These are phyloP conservation scores for Bruchidius siliquastri DNA, from an alignment of 2,888 invertebrate species.

Conservation along the genomic window DNA sequence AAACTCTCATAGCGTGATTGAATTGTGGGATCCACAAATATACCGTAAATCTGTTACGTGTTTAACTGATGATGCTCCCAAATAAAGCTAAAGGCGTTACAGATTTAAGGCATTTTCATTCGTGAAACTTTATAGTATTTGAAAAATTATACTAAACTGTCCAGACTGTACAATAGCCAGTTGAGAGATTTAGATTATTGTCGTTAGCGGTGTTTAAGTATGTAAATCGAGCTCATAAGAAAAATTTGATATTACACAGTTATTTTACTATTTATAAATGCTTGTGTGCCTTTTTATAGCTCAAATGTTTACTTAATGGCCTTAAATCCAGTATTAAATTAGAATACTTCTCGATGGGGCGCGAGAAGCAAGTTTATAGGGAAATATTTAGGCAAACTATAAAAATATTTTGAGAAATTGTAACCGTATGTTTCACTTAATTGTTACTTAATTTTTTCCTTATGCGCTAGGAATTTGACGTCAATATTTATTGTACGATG, in stretches of 20 bases:
- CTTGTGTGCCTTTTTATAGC: neutral
- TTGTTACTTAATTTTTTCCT: neutral
- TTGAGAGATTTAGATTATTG: too few relatives aligned
- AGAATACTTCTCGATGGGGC: neutral
- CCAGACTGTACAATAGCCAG: too few relatives aligned
- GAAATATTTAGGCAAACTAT: neutral
- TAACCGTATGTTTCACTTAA: neutral
- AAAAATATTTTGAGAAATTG: neutral
- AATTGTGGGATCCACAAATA: too few relatives aligned
- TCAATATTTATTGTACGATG: neutral
- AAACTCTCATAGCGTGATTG: too few relatives aligned
- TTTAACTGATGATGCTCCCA: too few relatives aligned
- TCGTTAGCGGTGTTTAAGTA: neutral
- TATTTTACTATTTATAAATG: neutral
- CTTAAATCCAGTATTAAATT: neutral
- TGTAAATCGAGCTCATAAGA: neutral
- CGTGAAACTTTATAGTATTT: too few relatives aligned
- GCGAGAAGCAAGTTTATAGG: neutral
- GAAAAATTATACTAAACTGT: too few relatives aligned
- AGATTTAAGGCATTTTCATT: too few relatives aligned
- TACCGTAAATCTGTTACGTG: too few relatives aligned
- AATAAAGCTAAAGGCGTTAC: too few relatives aligned
- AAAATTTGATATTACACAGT: neutral
- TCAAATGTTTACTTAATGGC: neutral
- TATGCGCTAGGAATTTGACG: neutral